Base-by-base conservation (phyloP, 2,888 invertebrate genomes). In the Chymomyza fuscimana region DNA sequence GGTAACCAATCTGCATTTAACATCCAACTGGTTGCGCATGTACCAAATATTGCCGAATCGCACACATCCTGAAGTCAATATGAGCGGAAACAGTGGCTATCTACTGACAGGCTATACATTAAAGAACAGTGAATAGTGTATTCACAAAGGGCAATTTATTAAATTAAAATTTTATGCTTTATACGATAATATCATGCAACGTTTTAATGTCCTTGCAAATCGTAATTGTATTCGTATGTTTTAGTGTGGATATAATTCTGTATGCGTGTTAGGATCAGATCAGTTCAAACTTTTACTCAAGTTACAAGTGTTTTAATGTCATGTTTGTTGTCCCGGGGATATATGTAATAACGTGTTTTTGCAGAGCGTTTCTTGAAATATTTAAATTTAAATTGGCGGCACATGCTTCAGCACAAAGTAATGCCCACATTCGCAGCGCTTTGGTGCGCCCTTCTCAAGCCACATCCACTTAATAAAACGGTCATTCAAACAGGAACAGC, bases 401-500 rank as follows among this genome's bases (percentile, higher is more conserved):
- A 95, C 95, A 91, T 95, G 95, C 67, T 95, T 94, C 77, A 99
- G 93, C 93, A 97, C 96, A 93, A 97, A 99, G 96, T 97, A 98
- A 91, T 98, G 95, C 60, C 99, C 99, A 91, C 99, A 99, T 89
- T 96, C 97, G 91, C 99, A 99, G 81, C 98, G 95, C 89, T 96
- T 96, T 63, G 97, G 96, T 78, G 94, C 94, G 29, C 96, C 98
- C 93, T 95, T 94, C 91, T 98, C 95, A 82, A 99, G 92, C 96
- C 98, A 97, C 95, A 99, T 97, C 97, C 97, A 99, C 89, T 95
- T 96, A 78, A 98, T 94, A 70, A 94, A 93, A 19, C 97, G 94
- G 90, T 99, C 98, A 90, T 97, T 97, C 91, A 98, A 97, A 91
- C 99, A 99, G 90, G 98, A 94, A 92, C 99, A 99, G 67, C 99